Percentiles rank a stretch among this genome's conserved stretches.
These are phyloP conservation scores for Callinectes sapidus DNA, from an alignment of 2,888 invertebrate species.

Conservation along the genomic window DNA sequence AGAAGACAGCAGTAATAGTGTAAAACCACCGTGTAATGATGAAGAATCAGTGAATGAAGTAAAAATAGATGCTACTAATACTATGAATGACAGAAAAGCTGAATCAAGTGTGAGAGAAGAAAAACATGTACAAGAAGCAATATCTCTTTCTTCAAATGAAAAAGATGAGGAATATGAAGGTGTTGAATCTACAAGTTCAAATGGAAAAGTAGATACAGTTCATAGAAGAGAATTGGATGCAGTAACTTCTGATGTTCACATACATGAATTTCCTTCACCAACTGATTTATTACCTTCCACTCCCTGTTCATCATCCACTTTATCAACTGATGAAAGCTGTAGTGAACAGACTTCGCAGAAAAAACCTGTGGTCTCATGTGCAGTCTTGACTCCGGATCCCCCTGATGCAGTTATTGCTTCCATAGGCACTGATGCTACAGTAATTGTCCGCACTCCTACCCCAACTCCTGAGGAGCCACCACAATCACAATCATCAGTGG, in stretches of 20 bases:
- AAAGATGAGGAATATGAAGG: constrained; percentile 1
- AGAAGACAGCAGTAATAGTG: not conserved
- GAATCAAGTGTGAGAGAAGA: constrained; percentile 34
- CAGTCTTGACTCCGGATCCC: constrained; percentile 36
- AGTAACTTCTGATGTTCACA: not conserved
- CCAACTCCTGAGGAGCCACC: constrained; percentile 64
- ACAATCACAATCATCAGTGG: constrained; percentile 50
- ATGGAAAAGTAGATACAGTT: not conserved
- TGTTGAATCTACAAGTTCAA: not conserved
- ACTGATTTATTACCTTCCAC: constrained; percentile 14
- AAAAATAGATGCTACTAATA: constrained; percentile 60
- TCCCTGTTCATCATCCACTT: constrained; percentile 21
- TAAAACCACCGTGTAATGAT: not conserved
- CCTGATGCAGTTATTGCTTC: constrained; percentile 70
- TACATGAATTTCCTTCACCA: not conserved
- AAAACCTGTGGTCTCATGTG: constrained; percentile 35
- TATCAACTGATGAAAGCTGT: constrained; percentile 14
- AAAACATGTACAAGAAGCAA: constrained; percentile 34
- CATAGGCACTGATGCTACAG: constrained; percentile 71
- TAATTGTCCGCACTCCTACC: constrained; percentile 72
- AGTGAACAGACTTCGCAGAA: constrained; percentile 33
- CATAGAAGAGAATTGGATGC: not conserved
- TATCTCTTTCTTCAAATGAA: not conserved
- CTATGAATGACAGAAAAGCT: not conserved
- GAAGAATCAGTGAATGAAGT: constrained; percentile 45